Evolutionary conservation across 2,113 vertebrate genomes (phyloP), one percentile per base, ranked within the genome.

Genomic region (Hoplias malabaricus): DNA sequence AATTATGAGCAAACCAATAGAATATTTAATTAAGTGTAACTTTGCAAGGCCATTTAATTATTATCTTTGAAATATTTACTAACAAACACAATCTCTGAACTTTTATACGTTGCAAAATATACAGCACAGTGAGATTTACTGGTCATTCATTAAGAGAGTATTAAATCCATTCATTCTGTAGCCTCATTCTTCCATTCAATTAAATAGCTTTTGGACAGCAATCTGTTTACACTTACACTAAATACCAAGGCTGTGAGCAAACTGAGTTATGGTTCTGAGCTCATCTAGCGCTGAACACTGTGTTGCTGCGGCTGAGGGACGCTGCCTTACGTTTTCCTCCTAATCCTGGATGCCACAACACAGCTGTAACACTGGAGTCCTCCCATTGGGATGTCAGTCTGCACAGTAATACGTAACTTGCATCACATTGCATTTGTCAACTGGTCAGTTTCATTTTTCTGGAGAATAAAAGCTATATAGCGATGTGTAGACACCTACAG

Each of bases 231-330:
- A 14, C 33, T 53, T 62, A 54, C 11, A 38, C 46, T 7, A 69
- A 62, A 75, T 63, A 27, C 42, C 43, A 80, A 69, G 56, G 27
- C 23, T 23, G 25, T n/a, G 42, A 65, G 33, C 19, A 36, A 40
- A 25, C 31, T 43, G 66, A 79, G 31, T 13, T 27, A 59, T 67
- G 46, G 14, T 54, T 57, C n/a, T 67, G 50, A 68, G 36, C 21
- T 48, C 14, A 27, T 25, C 8, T 48, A 27, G 48, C 31, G 53
- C 23, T 54, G 31, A 12, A 4, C 14, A 46, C 12, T 50, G 9
- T 40, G 29, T 16, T 43, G 16, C 25, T 2, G 19, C 13, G 0
- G 14, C 9, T 27, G 25, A 46, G 8, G 29, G 27, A 63, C 40
- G 0, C 53, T 6, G 40, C 23, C 19, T 19, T 42, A 38, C 53